Percentiles rank a stretch among this genome's conserved stretches.
Evolutionary conservation across 2,888 invertebrate species (phyloP).

Genomic region (Branchellion lobata): DNA sequence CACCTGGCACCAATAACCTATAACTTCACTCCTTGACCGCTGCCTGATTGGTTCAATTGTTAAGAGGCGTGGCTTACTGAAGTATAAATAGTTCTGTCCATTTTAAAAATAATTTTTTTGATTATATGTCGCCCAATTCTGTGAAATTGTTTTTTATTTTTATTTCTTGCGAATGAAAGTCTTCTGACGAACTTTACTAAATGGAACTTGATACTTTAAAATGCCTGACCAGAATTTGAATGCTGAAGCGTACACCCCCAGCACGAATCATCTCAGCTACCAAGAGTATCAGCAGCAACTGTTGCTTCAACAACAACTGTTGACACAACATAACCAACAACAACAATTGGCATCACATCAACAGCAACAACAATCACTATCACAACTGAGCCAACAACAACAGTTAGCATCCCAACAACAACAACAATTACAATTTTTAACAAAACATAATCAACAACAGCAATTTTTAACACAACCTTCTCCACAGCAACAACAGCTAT

Average conservation of each 20-base stretch:
- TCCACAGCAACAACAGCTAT: conserved; percentile 8
- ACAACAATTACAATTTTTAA: background rate
- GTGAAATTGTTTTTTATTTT: no score
- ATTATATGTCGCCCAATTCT: background rate
- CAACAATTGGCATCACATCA: background rate
- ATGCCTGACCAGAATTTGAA: background rate
- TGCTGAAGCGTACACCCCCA: background rate
- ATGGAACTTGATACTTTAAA: no score
- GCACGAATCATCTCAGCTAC: background rate
- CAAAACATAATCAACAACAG: background rate
- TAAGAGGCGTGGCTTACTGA: background rate
- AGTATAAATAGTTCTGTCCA: background rate
- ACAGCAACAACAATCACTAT: background rate
- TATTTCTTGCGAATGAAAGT: no score
- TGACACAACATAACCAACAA: background rate
- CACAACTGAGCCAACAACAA: background rate
- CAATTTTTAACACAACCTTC: no score
- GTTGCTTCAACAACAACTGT: background rate
- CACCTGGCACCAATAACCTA: background rate
- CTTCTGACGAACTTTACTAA: no score
- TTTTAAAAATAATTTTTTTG: background rate
- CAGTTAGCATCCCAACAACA: background rate
- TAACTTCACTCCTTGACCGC: background rate
- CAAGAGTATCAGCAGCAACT: background rate
- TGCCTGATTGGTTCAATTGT: background rate